phyloP scores from a whole-genome alignment of 2,888 invertebrate genomes.

The Coremacera marginata region DNA sequence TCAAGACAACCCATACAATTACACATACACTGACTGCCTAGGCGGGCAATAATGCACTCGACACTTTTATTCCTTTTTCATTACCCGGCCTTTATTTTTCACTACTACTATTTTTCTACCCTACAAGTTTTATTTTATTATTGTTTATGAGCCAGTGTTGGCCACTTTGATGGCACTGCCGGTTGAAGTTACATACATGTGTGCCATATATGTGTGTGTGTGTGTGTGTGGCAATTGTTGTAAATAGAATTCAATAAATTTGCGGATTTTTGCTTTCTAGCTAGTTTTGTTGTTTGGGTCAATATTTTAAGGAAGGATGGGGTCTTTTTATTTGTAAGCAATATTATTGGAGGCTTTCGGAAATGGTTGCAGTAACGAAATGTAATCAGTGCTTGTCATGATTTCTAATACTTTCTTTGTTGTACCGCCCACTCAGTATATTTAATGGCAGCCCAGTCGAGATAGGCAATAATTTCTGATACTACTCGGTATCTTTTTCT shows the following conservation, averaged over 20 bases:
- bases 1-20: slow-evolving; percentile 36
- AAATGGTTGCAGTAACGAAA: slow-evolving; percentile 1
- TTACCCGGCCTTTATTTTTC: slow-evolving; percentile 38
- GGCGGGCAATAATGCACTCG: slow-evolving; percentile 53
- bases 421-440: neutral
- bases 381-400: slow-evolving; percentile 34
- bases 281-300: neutral
- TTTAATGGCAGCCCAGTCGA: neutral
- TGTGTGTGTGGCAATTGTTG: slow-evolving; percentile 15
- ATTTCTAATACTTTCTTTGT: slow-evolving; percentile 32
- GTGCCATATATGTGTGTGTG: neutral
- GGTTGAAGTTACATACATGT: neutral
- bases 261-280: slow-evolving; percentile 15
- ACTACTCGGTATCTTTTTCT: neutral
- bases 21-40: slow-evolving; percentile 8
- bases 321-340: slow-evolving; percentile 28
- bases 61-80: slow-evolving; percentile 55
- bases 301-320: neutral
- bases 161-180: slow-evolving; percentile 8
- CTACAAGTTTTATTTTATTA: slow-evolving; percentile 5
- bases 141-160: slow-evolving; percentile 33
- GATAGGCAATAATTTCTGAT: slow-evolving; percentile 30
- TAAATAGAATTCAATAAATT: slow-evolving; percentile 36
- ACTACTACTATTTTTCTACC: neutral
- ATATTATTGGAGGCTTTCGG: slow-evolving; percentile 36